phyloP scores from a whole-genome alignment of 1,140 invertebrate genomes.

The Scaptomyza graminum region DNA sequence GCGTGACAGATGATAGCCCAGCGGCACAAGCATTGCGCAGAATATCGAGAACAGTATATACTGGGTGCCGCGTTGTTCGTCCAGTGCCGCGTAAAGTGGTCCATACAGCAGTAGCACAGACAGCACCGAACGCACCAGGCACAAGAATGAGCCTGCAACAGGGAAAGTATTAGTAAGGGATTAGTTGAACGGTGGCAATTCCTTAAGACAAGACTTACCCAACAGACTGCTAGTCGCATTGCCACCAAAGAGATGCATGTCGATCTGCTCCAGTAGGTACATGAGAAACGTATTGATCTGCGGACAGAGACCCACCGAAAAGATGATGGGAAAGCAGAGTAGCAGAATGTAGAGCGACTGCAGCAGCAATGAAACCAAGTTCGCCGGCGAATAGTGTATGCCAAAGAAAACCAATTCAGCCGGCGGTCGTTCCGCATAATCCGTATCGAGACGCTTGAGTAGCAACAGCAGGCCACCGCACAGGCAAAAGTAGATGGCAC shows the following conservation, averaged over 20 bases:
- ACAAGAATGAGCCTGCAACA: slow-evolving; percentile 88
- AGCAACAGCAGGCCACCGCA: slow-evolving; percentile 86
- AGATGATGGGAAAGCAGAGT: slow-evolving; percentile 95
- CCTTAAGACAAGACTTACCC: slow-evolving; percentile 49
- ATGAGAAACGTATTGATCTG: slow-evolving; percentile 98
- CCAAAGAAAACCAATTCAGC: slow-evolving; percentile 87
- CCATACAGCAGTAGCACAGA: slow-evolving; percentile 93
- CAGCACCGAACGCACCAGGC: slow-evolving; percentile 91
- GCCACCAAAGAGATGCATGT: slow-evolving; percentile 99
- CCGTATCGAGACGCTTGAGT: slow-evolving; percentile 69
- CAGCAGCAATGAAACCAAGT: slow-evolving; percentile 88
- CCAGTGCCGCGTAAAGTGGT: slow-evolving; percentile 93
- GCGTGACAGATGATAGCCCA: slow-evolving; percentile 96
- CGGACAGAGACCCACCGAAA: slow-evolving; percentile 96
- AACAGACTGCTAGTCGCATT: slow-evolving; percentile 96
- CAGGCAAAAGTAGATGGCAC: slow-evolving; percentile 98
- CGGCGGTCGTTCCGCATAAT: slow-evolving; percentile 52
- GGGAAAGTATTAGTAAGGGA: no score
- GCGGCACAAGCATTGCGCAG: slow-evolving; percentile 93
- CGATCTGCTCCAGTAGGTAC: slow-evolving; percentile 97
- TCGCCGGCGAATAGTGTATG: slow-evolving; percentile 88
- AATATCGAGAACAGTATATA: slow-evolving; percentile 98
- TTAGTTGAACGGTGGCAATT: no score
- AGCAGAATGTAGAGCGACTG: slow-evolving; percentile 92
- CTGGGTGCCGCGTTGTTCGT: slow-evolving; percentile 92